Evolutionary conservation across 2,888 invertebrate genomes (phyloP).

Genomic region (Dastarcus helophoroides): DNA sequence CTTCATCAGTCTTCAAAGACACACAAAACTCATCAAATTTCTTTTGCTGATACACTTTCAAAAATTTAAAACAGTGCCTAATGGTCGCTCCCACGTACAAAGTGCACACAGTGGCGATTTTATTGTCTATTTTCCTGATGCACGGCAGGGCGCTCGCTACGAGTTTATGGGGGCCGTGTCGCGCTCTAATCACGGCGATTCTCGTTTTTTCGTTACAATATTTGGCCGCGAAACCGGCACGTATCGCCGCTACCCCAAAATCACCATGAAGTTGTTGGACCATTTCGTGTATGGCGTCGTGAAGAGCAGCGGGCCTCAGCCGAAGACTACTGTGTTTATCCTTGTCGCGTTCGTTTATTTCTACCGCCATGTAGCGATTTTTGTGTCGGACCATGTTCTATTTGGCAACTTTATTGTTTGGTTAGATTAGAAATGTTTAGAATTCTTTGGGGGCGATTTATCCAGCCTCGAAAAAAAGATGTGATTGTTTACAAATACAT

Average conservation of each 20-base stretch:
- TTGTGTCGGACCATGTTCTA: conserved; percentile 30
- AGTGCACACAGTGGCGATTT: conserved; percentile 49
- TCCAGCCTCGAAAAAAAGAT: too few relatives aligned
- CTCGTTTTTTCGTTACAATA: conserved; percentile 68
- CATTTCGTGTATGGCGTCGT: conserved; percentile 46
- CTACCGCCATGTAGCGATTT: conserved; percentile 50
- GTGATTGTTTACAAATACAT: too few relatives aligned
- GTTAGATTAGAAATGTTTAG: too few relatives aligned
- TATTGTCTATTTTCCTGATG: conserved; percentile 53
- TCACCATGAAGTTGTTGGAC: conserved; percentile 64
- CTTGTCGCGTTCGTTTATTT: conserved; percentile 44
- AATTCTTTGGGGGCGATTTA: too few relatives aligned
- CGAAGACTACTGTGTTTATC: conserved; percentile 39
- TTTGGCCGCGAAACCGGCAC: conserved; percentile 61
- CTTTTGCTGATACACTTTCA: conserved; percentile 54
- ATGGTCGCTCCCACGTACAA: conserved; percentile 69
- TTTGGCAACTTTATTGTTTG: too few relatives aligned
- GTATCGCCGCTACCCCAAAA: conserved; percentile 60
- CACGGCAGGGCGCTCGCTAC: conserved; percentile 57
- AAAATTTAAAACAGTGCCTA: conserved; percentile 65
- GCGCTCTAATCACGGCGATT: conserved; percentile 58
- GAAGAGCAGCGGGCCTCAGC: conserved; percentile 43
- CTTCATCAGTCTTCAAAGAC: conserved; percentile 48
- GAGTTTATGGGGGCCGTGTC: conserved; percentile 66
- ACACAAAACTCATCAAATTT: conserved; percentile 54